A percentile compares a stretch with the other conserved stretches of the same genome.
These are phyloP conservation scores for Caenorhabditis panamensis DNA, from an alignment of 2,888 invertebrate genomes.

Conservation along the genomic window DNA sequence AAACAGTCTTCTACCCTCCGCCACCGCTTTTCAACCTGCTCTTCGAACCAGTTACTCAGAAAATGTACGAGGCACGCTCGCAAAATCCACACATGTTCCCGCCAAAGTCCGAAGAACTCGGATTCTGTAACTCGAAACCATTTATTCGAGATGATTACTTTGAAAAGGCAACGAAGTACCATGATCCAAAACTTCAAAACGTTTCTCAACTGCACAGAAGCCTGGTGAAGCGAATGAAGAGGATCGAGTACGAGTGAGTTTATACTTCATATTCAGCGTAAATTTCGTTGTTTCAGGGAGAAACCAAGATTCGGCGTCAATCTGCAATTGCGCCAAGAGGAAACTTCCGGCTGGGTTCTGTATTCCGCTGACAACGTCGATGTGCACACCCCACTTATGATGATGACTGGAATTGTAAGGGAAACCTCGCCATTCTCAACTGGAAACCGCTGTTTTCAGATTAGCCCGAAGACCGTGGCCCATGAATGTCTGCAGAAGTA, in stretches of 20 bases:
- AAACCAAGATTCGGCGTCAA: neutral
- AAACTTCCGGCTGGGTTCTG: slow-evolving; percentile 11
- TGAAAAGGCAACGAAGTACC: neutral
- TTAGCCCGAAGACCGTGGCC: neutral
- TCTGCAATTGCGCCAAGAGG: slow-evolving; percentile 11
- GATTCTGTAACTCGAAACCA: neutral
- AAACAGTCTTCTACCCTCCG: neutral
- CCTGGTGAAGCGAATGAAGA: neutral
- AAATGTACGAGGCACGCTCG: neutral
- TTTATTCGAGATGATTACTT: neutral
- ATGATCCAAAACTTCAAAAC: neutral
- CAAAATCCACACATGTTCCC: slow-evolving; percentile 6
- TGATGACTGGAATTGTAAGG: slow-evolving; percentile 34
- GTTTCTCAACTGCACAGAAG: too few relatives aligned
- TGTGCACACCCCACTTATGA: slow-evolving; percentile 3
- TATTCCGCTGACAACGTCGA: neutral
- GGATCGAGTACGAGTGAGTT: neutral
- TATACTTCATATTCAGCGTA: neutral
- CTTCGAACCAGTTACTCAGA: slow-evolving; percentile 14
- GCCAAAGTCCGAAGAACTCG: neutral
- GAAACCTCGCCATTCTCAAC: too few relatives aligned
- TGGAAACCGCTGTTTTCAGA: neutral
- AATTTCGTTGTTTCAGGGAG: neutral
- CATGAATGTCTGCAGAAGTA: neutral
- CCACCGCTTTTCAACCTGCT: slow-evolving; percentile 9